These are phyloP conservation scores for Dermatophagoides farinae DNA, from an alignment of 1,140 invertebrate genomes.

Conservation along the genomic window DNA sequence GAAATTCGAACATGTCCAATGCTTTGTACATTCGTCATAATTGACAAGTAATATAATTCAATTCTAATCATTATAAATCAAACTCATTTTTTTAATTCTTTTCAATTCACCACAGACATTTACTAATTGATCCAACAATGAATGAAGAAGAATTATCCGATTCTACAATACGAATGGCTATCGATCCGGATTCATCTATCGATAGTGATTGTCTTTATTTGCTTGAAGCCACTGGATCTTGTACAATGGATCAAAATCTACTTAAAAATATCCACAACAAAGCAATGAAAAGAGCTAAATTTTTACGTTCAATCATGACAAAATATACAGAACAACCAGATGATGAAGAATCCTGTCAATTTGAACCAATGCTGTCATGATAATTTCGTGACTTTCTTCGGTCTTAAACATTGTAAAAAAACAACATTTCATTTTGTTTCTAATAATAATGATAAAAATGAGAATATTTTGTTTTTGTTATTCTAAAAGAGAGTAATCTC, in stretches of 20 bases:
- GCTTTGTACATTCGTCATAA: background rate
- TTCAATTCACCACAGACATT: background rate
- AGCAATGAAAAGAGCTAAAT: background rate
- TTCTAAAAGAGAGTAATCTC: too few relatives aligned
- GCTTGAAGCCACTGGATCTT: background rate
- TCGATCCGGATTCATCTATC: background rate
- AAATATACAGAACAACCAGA: background rate
- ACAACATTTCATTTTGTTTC: too few relatives aligned
- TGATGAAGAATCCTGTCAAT: background rate
- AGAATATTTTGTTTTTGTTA: too few relatives aligned
- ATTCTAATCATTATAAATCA: background rate
- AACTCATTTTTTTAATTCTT: background rate
- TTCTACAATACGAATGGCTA: background rate
- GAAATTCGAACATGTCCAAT: background rate
- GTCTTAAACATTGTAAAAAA: too few relatives aligned
- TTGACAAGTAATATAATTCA: background rate
- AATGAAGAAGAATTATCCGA: constrained; percentile 2
- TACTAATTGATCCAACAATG: background rate
- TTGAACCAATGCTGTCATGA: background rate
- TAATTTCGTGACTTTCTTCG: too few relatives aligned
- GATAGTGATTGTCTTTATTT: background rate
- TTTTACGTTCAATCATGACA: background rate
- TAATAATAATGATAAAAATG: too few relatives aligned
- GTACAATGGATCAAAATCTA: background rate
- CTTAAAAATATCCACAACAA: background rate